Conservation (phyloP, 2,797 vertebrate genomes). For the Artibeus lituratus region DNA sequence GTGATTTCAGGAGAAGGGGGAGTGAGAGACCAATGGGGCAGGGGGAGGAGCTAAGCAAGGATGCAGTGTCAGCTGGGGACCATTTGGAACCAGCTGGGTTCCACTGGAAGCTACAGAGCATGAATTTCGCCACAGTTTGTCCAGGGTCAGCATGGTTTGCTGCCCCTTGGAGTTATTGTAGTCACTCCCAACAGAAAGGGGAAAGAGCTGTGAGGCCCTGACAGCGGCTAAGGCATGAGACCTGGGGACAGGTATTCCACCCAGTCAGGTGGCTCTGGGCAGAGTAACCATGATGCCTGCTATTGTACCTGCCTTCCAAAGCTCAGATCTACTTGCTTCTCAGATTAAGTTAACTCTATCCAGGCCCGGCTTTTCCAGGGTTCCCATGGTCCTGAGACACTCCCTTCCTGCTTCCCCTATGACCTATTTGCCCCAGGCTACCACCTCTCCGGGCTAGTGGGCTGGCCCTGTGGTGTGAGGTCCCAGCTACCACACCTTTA, state of each 20-base stretch:
- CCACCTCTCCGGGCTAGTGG: background rate
- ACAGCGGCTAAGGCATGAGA: background rate
- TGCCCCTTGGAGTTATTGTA: background rate
- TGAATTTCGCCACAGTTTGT: background rate
- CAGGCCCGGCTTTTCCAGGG: background rate
- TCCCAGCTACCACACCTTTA: background rate
- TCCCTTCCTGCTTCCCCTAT: background rate
- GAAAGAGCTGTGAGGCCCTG: background rate
- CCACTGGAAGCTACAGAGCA: background rate
- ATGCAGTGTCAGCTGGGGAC: background rate
- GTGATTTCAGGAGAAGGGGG: background rate
- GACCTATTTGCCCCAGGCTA: background rate
- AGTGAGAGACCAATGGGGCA: background rate
- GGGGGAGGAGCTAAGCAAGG: background rate
- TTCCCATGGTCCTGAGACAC: background rate
- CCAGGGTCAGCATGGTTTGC: background rate
- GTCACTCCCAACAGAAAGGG: background rate
- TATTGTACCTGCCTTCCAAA: background rate
- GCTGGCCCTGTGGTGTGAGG: background rate
- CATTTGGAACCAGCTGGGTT: background rate
- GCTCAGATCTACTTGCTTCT: background rate
- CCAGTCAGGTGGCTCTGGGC: background rate
- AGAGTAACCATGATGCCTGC: background rate
- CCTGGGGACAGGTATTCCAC: background rate
- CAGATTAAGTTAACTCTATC: background rate